Base-by-base conservation (phyloP, 2,797 vertebrate species). In the Psittacula derbiana region DNA sequence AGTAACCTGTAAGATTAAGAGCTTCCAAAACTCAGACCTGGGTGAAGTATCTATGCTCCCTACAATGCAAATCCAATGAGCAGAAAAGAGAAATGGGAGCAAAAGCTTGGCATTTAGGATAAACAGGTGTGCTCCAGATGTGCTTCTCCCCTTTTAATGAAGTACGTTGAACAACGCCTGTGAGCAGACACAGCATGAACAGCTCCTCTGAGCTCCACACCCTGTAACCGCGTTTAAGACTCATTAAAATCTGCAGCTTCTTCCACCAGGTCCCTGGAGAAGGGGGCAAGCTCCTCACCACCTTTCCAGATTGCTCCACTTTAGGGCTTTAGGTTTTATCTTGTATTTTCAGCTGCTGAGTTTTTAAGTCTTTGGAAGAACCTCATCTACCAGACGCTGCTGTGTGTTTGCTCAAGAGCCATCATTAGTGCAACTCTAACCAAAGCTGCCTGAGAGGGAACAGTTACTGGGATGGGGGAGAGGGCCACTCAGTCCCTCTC, bases 281-380 rank as follows among this genome's bases (percentile, higher is more conserved):
- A 85, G 21, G 10, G 16, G 16, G 20, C 80, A 53, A 80, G 40
- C 65, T 64, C 61, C 84, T 52, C 71, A 55, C 23, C 2, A 4
- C 25, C 28, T n/a, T 69, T 43, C 24, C 10, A 74, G 44, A 55
- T 41, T 4, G 57, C 30, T 74, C 75, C 31, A 5, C 8, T 47
- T 62, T 6, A 69, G 72, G 31, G 18, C 24, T 79, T 47, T 11
- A 67, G 44, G 31, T 43, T 92, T 88, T 27, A 23, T 36, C 66
- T 86, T 40, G 70, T 40, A 55, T 75, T 80, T 84, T 41, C 52
- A 93, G 49, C 38, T 79, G 40, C 62, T 46, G 47, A 78, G 61
- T 43, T 89, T 91, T 44, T 57, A 85, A 89, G 84, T 93, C 91
- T 92, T 94, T 93, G 81, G 67, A 61, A 86, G 75, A 87, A 82